A percentile compares a stretch with the other conserved stretches of the same genome.
Conservation (phyloP, 2,113 vertebrate species). For the Apaloderma vittatum region DNA sequence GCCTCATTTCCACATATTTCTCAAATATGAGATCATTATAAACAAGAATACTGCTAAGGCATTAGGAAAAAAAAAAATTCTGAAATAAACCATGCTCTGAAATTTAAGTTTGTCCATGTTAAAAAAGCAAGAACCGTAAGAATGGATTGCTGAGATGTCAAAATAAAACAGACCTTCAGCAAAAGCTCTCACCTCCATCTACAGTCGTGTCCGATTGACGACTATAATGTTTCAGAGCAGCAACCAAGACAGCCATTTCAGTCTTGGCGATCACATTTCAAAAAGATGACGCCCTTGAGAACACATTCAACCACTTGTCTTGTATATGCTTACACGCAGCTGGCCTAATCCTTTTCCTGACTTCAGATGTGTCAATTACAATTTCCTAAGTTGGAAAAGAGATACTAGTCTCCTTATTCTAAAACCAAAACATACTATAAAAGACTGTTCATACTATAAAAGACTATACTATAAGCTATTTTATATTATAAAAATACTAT, state of each 20-base stretch:
- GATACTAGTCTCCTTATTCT: not conserved
- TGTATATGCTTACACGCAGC: slow-evolving; percentile 69
- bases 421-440: not conserved
- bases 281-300: slow-evolving; percentile 72
- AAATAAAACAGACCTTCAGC: slow-evolving; percentile 49
- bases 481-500: not conserved
- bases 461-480: not conserved
- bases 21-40: not conserved
- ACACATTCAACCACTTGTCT: slow-evolving; percentile 69
- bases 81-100: not conserved
- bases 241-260: slow-evolving; percentile 67
- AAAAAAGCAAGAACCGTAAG: not conserved
- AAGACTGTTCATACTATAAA: not conserved
- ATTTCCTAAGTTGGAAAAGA: slow-evolving; percentile 14
- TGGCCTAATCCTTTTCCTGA: slow-evolving; percentile 63
- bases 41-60: not conserved
- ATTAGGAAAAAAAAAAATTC: not conserved
- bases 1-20: not conserved
- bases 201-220: slow-evolving; percentile 25
- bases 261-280: slow-evolving; percentile 67
- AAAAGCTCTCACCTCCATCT: slow-evolving; percentile 24
- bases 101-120: not conserved
- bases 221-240: slow-evolving; percentile 57
- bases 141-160: not conserved
- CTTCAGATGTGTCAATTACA: slow-evolving; percentile 54